Evolutionary conservation across 2,888 invertebrate species (phyloP).

Genomic region (Steinernema hermaphroditum): DNA sequence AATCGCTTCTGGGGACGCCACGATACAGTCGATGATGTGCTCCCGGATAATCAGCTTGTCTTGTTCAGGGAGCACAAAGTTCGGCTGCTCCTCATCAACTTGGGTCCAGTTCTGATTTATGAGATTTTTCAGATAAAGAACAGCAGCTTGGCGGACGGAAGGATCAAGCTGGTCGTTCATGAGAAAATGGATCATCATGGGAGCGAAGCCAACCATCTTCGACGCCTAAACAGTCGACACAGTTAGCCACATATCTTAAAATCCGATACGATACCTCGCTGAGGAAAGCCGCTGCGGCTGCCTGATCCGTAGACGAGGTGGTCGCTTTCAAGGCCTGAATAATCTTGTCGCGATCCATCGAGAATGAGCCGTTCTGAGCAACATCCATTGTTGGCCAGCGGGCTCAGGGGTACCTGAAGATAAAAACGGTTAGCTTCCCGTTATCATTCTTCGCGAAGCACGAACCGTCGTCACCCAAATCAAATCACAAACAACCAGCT

Average conservation of each 20-base stretch:
- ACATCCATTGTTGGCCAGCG: neutral
- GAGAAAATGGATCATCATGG: conserved; percentile 86
- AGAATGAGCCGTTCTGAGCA: conserved; percentile 1
- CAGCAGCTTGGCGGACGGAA: conserved; percentile 87
- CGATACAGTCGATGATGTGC: conserved; percentile 90
- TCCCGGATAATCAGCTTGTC: conserved; percentile 89
- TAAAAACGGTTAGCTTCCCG: neutral
- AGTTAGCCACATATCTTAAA: too few relatives aligned
- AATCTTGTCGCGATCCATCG: conserved; percentile 36
- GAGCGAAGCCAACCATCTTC: conserved; percentile 94
- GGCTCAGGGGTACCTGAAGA: neutral
- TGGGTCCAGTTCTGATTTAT: conserved; percentile 80
- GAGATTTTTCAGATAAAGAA: conserved; percentile 93
- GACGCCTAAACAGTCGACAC: conserved; percentile 79
- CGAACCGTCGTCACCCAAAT: too few relatives aligned
- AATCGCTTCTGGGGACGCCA: conserved; percentile 87
- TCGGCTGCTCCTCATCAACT: conserved; percentile 64
- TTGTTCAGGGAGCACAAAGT: conserved; percentile 90
- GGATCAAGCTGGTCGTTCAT: conserved; percentile 84
- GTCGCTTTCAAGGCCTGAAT: conserved; percentile 44
- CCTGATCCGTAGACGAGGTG: conserved; percentile 43
- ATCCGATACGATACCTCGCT: too few relatives aligned
- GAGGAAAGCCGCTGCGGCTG: conserved; percentile 43
- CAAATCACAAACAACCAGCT: too few relatives aligned
- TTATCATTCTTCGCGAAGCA: too few relatives aligned